Percentiles rank a stretch among this genome's conserved stretches.
Conservation (phyloP, 2,888 invertebrate species). For the Campoplex nolae region DNA sequence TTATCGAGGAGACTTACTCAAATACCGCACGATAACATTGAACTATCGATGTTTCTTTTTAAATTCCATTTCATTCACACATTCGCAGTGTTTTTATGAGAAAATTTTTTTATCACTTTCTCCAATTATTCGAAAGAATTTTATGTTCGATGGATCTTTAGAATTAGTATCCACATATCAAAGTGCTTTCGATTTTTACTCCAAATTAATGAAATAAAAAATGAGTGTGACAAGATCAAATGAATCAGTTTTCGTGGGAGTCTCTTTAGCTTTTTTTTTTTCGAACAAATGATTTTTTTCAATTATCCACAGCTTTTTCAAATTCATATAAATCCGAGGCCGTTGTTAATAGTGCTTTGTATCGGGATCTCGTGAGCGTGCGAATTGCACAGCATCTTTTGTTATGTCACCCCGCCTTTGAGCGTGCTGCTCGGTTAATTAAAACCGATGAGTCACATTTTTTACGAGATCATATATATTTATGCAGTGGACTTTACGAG, state of each 20-base stretch:
- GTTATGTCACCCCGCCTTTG: constrained; percentile 24
- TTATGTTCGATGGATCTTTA: background rate
- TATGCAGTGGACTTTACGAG: background rate
- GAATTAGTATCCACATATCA: background rate
- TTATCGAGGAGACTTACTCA: constrained; percentile 1
- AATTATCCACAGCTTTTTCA: background rate
- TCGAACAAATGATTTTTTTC: background rate
- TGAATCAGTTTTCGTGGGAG: background rate
- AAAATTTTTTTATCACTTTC: background rate
- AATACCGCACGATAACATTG: background rate
- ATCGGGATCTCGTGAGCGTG: constrained; percentile 10
- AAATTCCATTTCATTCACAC: background rate
- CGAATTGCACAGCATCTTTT: background rate
- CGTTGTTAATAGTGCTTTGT: background rate
- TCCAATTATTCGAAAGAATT: background rate
- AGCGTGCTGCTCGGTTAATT: background rate
- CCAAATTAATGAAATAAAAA: background rate
- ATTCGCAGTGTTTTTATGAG: background rate
- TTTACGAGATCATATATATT: background rate
- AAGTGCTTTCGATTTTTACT: background rate
- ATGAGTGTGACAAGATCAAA: background rate
- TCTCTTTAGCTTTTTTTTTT: background rate
- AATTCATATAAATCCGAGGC: background rate
- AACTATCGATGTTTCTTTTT: background rate
- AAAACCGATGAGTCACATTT: constrained; percentile 11